Percentiles rank a stretch among this genome's conserved stretches.
Conservation (phyloP, 1,140 invertebrate species). For the Elysia chlorotica region DNA sequence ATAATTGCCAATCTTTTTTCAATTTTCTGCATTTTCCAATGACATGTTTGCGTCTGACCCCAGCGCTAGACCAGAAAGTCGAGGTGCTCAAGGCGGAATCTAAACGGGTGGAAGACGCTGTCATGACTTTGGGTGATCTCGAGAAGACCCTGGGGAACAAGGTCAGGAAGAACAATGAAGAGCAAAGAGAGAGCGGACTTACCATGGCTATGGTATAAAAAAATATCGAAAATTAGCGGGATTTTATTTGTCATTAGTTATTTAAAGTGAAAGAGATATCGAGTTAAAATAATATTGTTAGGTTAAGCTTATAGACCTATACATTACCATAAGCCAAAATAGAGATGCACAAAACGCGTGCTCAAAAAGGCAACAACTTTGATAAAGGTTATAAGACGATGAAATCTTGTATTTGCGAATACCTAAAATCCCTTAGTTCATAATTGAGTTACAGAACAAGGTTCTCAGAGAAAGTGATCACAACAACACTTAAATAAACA, state of each 20-base stretch:
- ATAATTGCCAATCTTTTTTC: too few species aligned
- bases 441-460: too few species aligned
- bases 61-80: slow-evolving; percentile 17
- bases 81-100: slow-evolving; percentile 4
- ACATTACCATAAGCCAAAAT: neutral
- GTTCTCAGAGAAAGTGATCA: too few species aligned
- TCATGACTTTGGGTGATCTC: slow-evolving; percentile 13
- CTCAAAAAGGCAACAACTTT: neutral
- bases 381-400: too few species aligned
- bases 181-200: neutral
- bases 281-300: neutral
- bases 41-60: too few species aligned
- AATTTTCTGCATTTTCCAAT: too few species aligned
- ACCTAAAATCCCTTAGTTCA: too few species aligned
- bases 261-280: too few species aligned
- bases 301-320: neutral
- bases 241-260: too few species aligned
- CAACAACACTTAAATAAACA: too few species aligned
- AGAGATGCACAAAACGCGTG: neutral
- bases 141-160: slow-evolving; percentile 12
- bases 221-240: too few species aligned
- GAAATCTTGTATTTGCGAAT: too few species aligned
- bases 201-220: slow-evolving; percentile 9
- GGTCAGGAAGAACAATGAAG: slow-evolving; percentile 2
- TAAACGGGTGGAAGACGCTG: slow-evolving; percentile 13